A percentile compares a stretch with the other conserved stretches of the same genome.
Evolutionary conservation across 2,113 vertebrate genomes (phyloP).

Genomic region (Hippocampus barbouri): DNA sequence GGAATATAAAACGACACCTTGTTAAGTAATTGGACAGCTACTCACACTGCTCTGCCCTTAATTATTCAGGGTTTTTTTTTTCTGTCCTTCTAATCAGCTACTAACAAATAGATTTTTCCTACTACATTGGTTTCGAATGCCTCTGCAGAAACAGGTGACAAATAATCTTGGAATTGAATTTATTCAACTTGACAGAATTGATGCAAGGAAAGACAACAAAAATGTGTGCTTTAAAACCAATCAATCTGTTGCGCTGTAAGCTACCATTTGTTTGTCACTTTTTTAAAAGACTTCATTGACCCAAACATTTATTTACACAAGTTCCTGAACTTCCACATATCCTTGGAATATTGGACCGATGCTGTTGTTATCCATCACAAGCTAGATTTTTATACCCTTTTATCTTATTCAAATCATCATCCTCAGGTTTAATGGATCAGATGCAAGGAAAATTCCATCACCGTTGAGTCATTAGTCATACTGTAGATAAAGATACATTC

Average conservation of each 20-base stretch:
- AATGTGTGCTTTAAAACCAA: slow-evolving; percentile 4
- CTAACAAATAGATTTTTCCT: slow-evolving; percentile 56
- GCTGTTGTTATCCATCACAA: slow-evolving; percentile 10
- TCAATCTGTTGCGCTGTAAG: slow-evolving; percentile 5
- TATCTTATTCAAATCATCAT: slow-evolving; percentile 31
- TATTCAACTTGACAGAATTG: neutral
- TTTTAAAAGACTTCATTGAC: neutral
- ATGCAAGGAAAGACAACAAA: neutral
- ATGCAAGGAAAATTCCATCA: slow-evolving; percentile 49
- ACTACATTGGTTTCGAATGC: slow-evolving; percentile 43
- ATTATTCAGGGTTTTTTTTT: slow-evolving; percentile 56
- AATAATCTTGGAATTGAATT: neutral
- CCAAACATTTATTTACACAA: slow-evolving; percentile 10
- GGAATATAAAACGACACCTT: slow-evolving; percentile 61
- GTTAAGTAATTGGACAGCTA: slow-evolving; percentile 61
- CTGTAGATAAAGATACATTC: slow-evolving; percentile 58
- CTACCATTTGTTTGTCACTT: neutral
- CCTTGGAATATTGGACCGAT: slow-evolving; percentile 11
- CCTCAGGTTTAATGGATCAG: slow-evolving; percentile 32
- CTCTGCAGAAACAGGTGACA: slow-evolving; percentile 8
- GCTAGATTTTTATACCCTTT: slow-evolving; percentile 26
- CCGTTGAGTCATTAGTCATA: slow-evolving; percentile 49
- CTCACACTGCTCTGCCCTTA: slow-evolving; percentile 39
- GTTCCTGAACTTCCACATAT: neutral
- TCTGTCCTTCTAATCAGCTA: slow-evolving; percentile 28